phyloP scores from a whole-genome alignment of 1,140 invertebrate species.

The Trichomalopsis sarcophagae region DNA sequence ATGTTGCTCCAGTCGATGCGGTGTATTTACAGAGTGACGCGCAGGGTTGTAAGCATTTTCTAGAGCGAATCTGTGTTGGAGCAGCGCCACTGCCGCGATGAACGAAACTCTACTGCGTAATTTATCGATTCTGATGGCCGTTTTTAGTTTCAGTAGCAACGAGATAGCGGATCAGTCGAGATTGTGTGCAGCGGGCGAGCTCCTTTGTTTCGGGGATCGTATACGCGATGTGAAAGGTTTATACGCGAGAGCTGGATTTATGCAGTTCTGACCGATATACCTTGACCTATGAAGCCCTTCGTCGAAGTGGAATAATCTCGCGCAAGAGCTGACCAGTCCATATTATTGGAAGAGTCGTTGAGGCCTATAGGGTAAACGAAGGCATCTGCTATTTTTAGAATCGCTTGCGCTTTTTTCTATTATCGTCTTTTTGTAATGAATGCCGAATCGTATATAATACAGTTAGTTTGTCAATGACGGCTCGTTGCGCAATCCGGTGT shows the following conservation, averaged over 20 bases:
- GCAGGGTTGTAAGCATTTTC: neutral
- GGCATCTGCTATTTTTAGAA: neutral
- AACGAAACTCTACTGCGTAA: neutral
- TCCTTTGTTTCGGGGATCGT: neutral
- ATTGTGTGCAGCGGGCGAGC: no score
- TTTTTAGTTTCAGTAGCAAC: neutral
- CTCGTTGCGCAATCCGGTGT: no score
- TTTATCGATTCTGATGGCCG: neutral
- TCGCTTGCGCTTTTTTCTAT: neutral
- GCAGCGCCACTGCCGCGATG: no score
- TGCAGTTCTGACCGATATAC: neutral
- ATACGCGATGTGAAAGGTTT: neutral
- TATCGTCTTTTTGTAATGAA: neutral
- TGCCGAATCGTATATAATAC: no score
- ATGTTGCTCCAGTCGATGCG: neutral
- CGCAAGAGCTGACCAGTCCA: neutral
- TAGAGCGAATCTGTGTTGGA: neutral
- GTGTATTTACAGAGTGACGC: neutral
- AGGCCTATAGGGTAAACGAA: neutral
- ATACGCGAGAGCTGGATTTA: neutral
- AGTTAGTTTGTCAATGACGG: neutral
- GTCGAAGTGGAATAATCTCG: neutral
- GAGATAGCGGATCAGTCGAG: no score
- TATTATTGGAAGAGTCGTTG: neutral
- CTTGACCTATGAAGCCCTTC: neutral